Conservation (phyloP, 1,140 invertebrate species). For the Conopomorpha cramerella region DNA sequence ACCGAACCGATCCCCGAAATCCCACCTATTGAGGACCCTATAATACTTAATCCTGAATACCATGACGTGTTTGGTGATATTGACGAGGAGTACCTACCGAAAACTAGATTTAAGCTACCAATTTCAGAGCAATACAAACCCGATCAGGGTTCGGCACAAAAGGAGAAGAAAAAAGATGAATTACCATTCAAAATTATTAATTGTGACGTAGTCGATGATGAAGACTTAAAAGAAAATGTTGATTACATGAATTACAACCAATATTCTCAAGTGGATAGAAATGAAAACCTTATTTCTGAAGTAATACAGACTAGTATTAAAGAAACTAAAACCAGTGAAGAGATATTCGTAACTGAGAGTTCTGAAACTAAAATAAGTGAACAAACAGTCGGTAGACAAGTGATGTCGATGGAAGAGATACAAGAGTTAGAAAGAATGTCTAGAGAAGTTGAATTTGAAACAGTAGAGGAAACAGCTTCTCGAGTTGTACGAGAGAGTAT, state of each 20-base stretch:
- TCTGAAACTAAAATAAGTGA: slow-evolving; percentile 2
- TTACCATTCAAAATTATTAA: neutral
- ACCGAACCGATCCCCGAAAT: slow-evolving; percentile 22
- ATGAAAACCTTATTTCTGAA: too few relatives aligned
- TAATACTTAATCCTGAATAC: slow-evolving; percentile 32
- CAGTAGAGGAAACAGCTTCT: slow-evolving; percentile 25
- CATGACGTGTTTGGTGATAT: slow-evolving; percentile 20
- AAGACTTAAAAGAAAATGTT: slow-evolving; percentile 3
- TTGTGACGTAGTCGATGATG: neutral
- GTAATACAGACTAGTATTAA: too few relatives aligned
- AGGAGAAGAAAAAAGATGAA: slow-evolving; percentile 7
- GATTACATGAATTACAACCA: too few relatives aligned
- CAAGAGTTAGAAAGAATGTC: slow-evolving; percentile 11
- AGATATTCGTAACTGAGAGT: slow-evolving; percentile 2
- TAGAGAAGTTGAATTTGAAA: slow-evolving; percentile 22
- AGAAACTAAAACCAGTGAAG: too few relatives aligned
- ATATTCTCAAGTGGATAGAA: too few relatives aligned
- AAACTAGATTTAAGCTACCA: slow-evolving; percentile 31
- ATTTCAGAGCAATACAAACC: slow-evolving; percentile 38
- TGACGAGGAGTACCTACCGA: slow-evolving; percentile 11
- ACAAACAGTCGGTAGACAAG: slow-evolving; percentile 4
- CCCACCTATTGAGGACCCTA: slow-evolving; percentile 31
- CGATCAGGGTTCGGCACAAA: slow-evolving; percentile 18
- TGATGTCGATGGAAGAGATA: slow-evolving; percentile 7
- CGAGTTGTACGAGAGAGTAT: slow-evolving; percentile 23